These are phyloP conservation scores for Aporrectodea caliginosa DNA, from an alignment of 1,140 invertebrate genomes.

Conservation along the genomic window DNA sequence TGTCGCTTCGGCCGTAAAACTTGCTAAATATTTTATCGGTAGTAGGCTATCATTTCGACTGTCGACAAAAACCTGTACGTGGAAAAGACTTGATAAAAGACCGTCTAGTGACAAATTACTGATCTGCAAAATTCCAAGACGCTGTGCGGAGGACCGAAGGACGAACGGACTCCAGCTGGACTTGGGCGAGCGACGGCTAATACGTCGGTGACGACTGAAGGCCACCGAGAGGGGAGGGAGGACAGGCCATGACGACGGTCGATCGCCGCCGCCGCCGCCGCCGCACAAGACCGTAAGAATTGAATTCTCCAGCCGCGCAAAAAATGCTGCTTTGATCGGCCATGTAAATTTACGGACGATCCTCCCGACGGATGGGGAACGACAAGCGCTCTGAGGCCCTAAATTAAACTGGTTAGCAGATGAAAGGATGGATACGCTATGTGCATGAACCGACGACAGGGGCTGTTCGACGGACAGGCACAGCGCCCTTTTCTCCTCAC, in stretches of 20 bases:
- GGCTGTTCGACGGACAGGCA: too few relatives aligned
- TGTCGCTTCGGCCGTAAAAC: too few relatives aligned
- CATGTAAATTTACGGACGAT: conserved; percentile 14
- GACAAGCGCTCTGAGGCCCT: conserved; percentile 15
- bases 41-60: too few relatives aligned
- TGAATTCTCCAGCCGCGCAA: too few relatives aligned
- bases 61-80: too few relatives aligned
- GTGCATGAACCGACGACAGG: too few relatives aligned
- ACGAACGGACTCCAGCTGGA: not conserved
- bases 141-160: too few relatives aligned
- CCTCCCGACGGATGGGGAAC: not conserved
- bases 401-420: conserved; percentile 26
- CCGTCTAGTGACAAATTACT: not conserved
- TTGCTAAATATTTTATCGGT: too few relatives aligned
- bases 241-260: too few relatives aligned
- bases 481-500: too few relatives aligned
- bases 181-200: not conserved
- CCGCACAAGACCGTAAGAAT: not conserved
- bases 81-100: too few relatives aligned
- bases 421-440: conserved; percentile 9
- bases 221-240: not conserved
- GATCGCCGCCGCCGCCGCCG: too few relatives aligned
- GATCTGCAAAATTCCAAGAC: not conserved
- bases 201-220: not conserved
- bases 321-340: conserved; percentile 18